phyloP scores from a whole-genome alignment of 2,113 vertebrate species.

The Ictalurus furcatus region DNA sequence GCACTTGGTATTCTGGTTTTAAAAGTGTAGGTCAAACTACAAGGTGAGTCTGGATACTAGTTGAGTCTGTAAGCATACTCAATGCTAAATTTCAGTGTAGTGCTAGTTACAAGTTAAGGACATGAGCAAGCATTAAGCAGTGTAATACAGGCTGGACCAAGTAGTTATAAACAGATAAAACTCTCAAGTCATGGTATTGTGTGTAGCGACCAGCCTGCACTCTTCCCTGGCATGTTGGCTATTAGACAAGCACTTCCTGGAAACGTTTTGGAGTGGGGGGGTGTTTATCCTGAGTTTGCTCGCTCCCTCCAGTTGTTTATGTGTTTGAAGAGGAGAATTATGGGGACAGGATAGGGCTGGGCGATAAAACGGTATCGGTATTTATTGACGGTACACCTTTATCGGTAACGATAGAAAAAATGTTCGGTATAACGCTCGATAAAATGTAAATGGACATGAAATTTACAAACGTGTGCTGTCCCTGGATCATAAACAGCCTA shows the following conservation, averaged over 20 bases:
- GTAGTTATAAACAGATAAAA: slow-evolving; percentile 50
- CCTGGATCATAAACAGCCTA: no score
- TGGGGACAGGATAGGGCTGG: not conserved
- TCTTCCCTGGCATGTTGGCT: slow-evolving; percentile 30
- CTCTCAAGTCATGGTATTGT: slow-evolving; percentile 30
- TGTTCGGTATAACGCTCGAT: no score
- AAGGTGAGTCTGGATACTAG: not conserved
- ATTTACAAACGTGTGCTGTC: no score
- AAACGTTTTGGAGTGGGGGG: not conserved
- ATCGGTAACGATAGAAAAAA: no score
- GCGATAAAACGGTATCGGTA: no score
- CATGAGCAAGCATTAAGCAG: slow-evolving; percentile 25
- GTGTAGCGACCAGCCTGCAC: slow-evolving; percentile 16
- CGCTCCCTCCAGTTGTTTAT: slow-evolving; percentile 9
- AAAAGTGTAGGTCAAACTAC: not conserved
- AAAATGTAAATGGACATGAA: no score
- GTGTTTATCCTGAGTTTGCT: slow-evolving; percentile 1
- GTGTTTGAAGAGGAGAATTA: slow-evolving; percentile 12
- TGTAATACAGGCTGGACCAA: not conserved
- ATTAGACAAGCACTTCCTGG: slow-evolving; percentile 26
- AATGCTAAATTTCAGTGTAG: not conserved
- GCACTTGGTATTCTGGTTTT: not conserved
- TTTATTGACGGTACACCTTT: no score
- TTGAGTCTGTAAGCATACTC: not conserved
- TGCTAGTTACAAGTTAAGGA: not conserved